Evolutionary conservation across 2,797 vertebrate species (phyloP).

Genomic region (Bryconaethiops microstoma): DNA sequence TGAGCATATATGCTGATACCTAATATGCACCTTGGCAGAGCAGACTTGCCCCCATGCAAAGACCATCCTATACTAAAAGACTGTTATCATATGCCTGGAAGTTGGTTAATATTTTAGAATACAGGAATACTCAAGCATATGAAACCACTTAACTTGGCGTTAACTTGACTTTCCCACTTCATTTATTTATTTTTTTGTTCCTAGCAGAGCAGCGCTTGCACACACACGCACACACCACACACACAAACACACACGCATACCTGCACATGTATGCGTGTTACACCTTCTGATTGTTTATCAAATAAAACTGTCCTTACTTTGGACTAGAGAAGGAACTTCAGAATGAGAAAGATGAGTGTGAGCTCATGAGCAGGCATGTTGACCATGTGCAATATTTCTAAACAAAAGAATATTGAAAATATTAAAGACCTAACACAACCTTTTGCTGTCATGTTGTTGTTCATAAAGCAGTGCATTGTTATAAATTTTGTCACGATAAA

Average conservation of each 20-base stretch:
- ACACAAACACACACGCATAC: slow-evolving; percentile 71
- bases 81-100: slow-evolving; percentile 54
- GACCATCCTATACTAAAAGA: slow-evolving; percentile 46
- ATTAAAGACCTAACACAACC: slow-evolving; percentile 84
- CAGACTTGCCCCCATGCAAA: slow-evolving; percentile 37
- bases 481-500: neutral
- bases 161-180: slow-evolving; percentile 29
- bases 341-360: slow-evolving; percentile 78
- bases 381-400: slow-evolving; percentile 89
- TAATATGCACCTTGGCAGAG: slow-evolving; percentile 49
- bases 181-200: slow-evolving; percentile 19
- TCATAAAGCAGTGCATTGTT: slow-evolving; percentile 42
- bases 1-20: slow-evolving; percentile 62
- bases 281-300: slow-evolving; percentile 82
- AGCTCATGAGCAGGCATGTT: slow-evolving; percentile 84
- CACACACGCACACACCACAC: slow-evolving; percentile 74
- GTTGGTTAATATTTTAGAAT: slow-evolving; percentile 29
- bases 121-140: neutral
- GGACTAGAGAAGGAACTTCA: slow-evolving; percentile 80
- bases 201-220: slow-evolving; percentile 64
- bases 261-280: slow-evolving; percentile 77
- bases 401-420: slow-evolving; percentile 83
- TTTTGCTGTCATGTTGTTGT: slow-evolving; percentile 48
- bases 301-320: slow-evolving; percentile 81
- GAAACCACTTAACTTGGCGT: slow-evolving; percentile 7